phyloP scores from a whole-genome alignment of 2,113 vertebrate genomes.

The Hemiprocne comata region DNA sequence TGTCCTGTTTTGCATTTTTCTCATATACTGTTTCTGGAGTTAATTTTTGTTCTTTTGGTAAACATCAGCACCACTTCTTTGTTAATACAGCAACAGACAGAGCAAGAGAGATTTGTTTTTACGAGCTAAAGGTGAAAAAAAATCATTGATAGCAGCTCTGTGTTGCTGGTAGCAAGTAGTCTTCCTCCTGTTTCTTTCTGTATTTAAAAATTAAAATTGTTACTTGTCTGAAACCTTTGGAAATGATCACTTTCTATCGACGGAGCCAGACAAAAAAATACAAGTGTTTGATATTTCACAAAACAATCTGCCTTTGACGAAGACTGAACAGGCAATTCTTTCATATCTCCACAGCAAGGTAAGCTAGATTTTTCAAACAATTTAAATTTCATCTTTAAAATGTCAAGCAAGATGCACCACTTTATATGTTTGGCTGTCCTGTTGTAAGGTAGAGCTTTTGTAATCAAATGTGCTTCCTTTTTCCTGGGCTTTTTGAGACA shows the following conservation, averaged over 20 bases:
- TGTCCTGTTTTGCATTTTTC: not conserved
- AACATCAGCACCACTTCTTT: not conserved
- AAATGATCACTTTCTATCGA: not conserved
- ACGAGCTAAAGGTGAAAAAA: not conserved
- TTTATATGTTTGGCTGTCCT: not conserved
- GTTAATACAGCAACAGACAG: not conserved
- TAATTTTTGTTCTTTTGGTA: not conserved
- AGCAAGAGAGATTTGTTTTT: not conserved
- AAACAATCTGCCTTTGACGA: not conserved
- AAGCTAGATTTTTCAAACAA: not conserved
- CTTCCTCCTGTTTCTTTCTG: not conserved
- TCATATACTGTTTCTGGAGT: not conserved
- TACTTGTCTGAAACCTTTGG: not conserved
- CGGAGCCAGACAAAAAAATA: not conserved
- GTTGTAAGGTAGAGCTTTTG: not conserved
- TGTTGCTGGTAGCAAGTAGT: not conserved
- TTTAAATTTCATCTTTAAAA: not conserved
- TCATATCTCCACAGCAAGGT: not conserved
- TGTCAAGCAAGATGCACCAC: not conserved
- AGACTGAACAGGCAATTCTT: not conserved
- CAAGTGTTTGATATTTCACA: not conserved
- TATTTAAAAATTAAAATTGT: not conserved
- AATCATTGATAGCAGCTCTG: not conserved
- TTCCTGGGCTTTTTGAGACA: not conserved
- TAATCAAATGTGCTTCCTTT: not conserved